phyloP scores from a whole-genome alignment of 2,888 invertebrate genomes.

The Thereva unica region DNA sequence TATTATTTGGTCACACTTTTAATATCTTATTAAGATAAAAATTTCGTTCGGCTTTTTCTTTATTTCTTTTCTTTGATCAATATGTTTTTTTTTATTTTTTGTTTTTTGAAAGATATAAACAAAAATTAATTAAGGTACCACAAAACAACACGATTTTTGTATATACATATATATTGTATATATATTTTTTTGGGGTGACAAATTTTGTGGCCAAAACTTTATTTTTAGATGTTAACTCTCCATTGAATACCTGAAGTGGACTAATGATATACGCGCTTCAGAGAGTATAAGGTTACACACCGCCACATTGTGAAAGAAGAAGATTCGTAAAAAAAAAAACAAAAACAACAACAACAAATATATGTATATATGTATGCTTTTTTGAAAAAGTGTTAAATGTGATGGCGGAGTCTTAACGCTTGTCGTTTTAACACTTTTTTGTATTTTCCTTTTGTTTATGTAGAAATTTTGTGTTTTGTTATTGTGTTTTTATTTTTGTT shows the following conservation, averaged over 20 bases:
- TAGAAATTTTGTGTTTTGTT: no score
- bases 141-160: not conserved
- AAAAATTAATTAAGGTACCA: no score
- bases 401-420: no score
- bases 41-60: no score
- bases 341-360: not conserved
- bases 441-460: no score
- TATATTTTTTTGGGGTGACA: not conserved
- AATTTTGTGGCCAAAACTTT: conserved; percentile 11
- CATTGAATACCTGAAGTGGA: conserved; percentile 14
- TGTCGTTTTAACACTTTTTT: no score
- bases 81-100: not conserved
- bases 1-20: no score
- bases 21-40: no score
- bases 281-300: conserved; percentile 8
- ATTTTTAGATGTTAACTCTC: conserved; percentile 24
- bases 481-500: no score
- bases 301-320: not conserved
- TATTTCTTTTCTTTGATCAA: not conserved
- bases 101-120: conserved; percentile 6
- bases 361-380: no score
- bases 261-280: conserved; percentile 16
- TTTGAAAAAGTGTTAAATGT: no score
- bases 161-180: no score
- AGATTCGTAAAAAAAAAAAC: conserved; percentile 9